Conservation (phyloP, 2,797 vertebrate species). For the Caiman crocodilus region DNA sequence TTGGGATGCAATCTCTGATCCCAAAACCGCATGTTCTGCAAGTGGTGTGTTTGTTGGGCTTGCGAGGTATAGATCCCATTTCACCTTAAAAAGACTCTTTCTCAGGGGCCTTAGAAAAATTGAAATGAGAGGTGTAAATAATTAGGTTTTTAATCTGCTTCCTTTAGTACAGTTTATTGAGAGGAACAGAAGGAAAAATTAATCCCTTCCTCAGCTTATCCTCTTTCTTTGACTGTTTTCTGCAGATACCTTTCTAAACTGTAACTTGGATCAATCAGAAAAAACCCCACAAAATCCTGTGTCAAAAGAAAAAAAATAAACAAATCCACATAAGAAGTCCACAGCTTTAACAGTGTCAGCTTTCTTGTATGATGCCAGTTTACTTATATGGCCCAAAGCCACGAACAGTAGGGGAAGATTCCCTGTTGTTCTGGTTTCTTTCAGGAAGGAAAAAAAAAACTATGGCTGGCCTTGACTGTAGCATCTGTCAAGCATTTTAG, state of each 20-base stretch:
- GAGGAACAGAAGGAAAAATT: neutral
- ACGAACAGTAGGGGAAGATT: neutral
- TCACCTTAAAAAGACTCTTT: no score
- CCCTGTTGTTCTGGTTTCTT: constrained; percentile 34
- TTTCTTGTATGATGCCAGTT: constrained; percentile 12
- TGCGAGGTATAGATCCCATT: no score
- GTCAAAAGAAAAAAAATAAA: constrained; percentile 7
- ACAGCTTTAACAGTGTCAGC: neutral
- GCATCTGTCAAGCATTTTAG: constrained; percentile 16
- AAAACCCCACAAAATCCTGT: neutral
- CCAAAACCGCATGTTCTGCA: no score
- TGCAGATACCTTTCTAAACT: neutral
- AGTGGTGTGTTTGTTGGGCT: no score
- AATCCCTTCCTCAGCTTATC: neutral
- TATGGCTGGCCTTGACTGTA: neutral
- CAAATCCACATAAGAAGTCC: neutral
- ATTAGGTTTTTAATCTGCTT: neutral
- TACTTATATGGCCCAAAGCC: constrained; percentile 32
- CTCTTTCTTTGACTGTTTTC: neutral
- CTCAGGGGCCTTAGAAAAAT: neutral
- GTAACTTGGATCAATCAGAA: neutral
- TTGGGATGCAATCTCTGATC: no score
- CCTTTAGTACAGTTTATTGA: neutral
- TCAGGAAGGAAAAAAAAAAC: constrained; percentile 16
- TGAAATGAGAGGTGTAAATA: neutral